Conservation (phyloP, 2,113 vertebrate species). For the Chrysemys picta region DNA sequence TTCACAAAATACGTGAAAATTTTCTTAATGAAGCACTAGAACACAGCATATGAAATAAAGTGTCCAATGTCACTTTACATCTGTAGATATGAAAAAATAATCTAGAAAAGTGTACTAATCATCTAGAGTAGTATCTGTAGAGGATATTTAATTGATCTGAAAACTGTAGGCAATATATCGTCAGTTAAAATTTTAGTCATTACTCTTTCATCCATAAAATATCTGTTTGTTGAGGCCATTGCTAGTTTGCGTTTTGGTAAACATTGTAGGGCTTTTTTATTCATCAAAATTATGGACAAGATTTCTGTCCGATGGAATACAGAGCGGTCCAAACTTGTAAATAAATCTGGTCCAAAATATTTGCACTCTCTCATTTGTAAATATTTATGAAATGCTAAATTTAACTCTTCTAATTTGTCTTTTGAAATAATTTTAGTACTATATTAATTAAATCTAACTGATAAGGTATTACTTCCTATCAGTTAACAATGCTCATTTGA, state of each 20-base stretch:
- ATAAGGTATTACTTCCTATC: background rate
- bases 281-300: background rate
- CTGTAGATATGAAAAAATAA: background rate
- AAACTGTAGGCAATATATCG: slow-evolving; percentile 29
- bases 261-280: background rate
- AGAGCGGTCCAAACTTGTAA: background rate
- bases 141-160: slow-evolving; percentile 14
- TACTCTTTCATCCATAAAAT: slow-evolving; percentile 19
- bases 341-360: background rate
- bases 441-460: background rate
- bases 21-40: background rate
- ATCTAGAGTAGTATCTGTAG: background rate
- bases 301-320: background rate
- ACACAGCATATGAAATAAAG: background rate
- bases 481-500: slow-evolving; percentile 22
- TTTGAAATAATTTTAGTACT: background rate
- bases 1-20: background rate
- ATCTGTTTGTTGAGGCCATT: background rate
- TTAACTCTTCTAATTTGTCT: background rate
- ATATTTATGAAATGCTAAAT: background rate
- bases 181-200: slow-evolving; percentile 11
- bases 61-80: background rate
- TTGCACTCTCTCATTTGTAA: slow-evolving; percentile 1
- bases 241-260: background rate
- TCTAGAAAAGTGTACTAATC: background rate